Conservation (phyloP, 2,113 vertebrate species). For the Nesoenas mayeri region DNA sequence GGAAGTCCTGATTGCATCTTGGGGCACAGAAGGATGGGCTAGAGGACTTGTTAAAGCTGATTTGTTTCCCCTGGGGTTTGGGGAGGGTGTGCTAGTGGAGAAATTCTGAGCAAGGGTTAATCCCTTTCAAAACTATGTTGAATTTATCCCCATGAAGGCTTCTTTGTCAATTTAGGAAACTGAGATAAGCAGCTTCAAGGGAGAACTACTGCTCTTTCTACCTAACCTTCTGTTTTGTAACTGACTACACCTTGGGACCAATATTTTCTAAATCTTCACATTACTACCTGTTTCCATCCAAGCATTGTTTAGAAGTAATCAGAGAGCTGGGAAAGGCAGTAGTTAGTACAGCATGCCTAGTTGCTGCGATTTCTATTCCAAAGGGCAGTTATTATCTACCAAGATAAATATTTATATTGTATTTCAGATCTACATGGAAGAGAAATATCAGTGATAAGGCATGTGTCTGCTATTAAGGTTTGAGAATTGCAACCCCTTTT, state of each 20-base stretch:
- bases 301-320: background rate
- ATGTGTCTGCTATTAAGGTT: background rate
- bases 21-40: background rate
- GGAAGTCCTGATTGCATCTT: background rate
- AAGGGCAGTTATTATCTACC: background rate
- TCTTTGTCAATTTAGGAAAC: background rate
- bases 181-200: background rate
- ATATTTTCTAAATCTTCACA: background rate
- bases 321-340: background rate
- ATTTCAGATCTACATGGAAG: background rate
- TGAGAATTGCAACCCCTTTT: background rate
- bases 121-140: background rate
- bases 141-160: background rate
- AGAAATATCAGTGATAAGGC: background rate
- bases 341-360: background rate
- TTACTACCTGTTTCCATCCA: background rate
- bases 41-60: background rate
- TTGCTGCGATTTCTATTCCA: background rate
- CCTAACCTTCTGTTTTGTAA: background rate
- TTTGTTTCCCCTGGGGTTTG: background rate
- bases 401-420: background rate
- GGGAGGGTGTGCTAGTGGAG: background rate
- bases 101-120: background rate
- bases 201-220: background rate
- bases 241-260: background rate